Evolutionary conservation across 2,113 vertebrate species (phyloP), one percentile per base, ranked within the genome.

Genomic region (Lophotis ruficrista): DNA sequence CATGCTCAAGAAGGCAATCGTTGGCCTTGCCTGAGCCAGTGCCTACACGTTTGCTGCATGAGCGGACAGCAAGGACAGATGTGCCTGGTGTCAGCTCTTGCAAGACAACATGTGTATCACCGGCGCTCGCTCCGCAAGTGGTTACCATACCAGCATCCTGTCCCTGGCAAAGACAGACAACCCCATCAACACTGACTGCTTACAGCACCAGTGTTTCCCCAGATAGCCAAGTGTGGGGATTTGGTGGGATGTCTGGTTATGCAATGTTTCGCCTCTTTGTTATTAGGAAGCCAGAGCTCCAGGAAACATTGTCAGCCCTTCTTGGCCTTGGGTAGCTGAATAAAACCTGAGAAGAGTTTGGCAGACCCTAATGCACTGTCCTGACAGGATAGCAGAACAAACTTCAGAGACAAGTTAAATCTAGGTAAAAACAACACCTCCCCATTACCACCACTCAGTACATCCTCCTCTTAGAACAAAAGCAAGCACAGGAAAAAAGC

Each of bases 91-190:
- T 15, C 3, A 0, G 38, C 9, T 35, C 41, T 20, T 61, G 30
- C 10, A 28, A 14, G 61, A 23, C 0, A 0, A 12, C 4, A 1
- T 3, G 38, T 22, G 8, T 30, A 8, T n/a, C 1, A 0, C 6
- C 1, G 2, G 4, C 2, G 0, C 6, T 51, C 3, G 0, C 7
- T 71, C 47, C 3, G 2, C 13, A 23, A 7, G 8, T 0, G 1
- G 14, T 68, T 30, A 20, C 30, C 18, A 5, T 8, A 30, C 1
- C 7, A 12, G 25, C 73, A 57, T 20, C 8, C 53, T 51, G 25
- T 38, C 20, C 20, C 35, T 15, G 22, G 22, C 25, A 78, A 76
- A 72, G 15, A 41, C 23, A 61, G 6, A 9, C 10, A 73, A 16
- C 11, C 28, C 38, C 58, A 45, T 43, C 58, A 30, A n/a, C 17